phyloP scores from a whole-genome alignment of 1,140 invertebrate species.

The Papilio polyxenes region DNA sequence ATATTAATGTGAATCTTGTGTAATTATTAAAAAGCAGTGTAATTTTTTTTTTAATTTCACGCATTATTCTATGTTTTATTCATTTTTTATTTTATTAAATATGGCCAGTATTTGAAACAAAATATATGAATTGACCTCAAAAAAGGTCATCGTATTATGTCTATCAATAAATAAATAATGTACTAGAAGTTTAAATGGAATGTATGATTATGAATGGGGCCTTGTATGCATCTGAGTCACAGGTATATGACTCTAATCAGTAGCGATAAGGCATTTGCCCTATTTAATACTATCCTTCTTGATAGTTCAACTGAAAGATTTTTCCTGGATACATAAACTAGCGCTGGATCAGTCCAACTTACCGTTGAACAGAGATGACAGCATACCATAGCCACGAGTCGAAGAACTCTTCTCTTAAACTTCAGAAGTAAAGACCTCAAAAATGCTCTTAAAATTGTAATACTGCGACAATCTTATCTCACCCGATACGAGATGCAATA shows the following conservation, averaged over 20 bases:
- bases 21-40: neutral
- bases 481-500: no score
- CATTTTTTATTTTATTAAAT: neutral
- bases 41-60: neutral
- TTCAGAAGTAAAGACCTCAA: no score
- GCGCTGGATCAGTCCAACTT: neutral
- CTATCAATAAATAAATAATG: conserved; percentile 19
- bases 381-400: no score
- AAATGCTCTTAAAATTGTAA: no score
- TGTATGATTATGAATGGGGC: neutral
- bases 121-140: neutral
- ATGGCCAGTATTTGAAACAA: neutral
- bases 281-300: neutral
- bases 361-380: no score
- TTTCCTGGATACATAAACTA: no score
- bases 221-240: conserved; percentile 8
- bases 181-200: neutral
- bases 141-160: neutral
- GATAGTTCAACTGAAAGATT: no score
- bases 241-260: neutral
- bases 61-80: no score
- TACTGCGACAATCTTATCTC: no score
- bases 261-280: neutral
- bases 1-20: neutral
- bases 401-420: no score